Evolutionary conservation across 2,113 vertebrate species (phyloP).

Genomic region (Bostrychus sinensis): DNA sequence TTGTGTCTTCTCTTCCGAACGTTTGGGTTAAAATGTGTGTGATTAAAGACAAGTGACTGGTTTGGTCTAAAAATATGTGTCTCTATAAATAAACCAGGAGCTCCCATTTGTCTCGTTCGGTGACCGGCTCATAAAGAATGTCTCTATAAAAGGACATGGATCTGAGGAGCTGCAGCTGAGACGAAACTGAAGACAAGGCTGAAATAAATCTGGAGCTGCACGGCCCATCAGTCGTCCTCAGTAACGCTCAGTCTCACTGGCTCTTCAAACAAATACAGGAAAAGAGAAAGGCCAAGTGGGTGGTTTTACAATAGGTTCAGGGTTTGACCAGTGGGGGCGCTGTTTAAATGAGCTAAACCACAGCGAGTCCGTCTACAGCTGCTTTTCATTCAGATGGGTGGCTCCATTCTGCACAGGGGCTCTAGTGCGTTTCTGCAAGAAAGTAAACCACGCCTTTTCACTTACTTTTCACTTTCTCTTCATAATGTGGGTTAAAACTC

Average conservation of each 20-base stretch:
- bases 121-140: not conserved
- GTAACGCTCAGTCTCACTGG: not conserved
- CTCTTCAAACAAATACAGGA: not conserved
- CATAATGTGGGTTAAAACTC: no score
- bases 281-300: not conserved
- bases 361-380: no score
- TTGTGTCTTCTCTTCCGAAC: not conserved
- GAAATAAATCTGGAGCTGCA: not conserved
- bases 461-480: no score
- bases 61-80: not conserved
- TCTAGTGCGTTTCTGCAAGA: no score
- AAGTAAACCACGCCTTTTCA: no score
- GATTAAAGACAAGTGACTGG: not conserved
- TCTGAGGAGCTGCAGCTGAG: not conserved
- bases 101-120: not conserved
- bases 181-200: not conserved
- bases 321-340: no score
- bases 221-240: not conserved
- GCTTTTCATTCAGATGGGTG: no score
- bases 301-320: no score
- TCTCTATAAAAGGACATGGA: conserved; percentile 2
- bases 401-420: no score
- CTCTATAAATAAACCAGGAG: not conserved
- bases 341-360: no score
- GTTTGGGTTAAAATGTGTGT: not conserved